Evolutionary conservation across 2,113 vertebrate genomes (phyloP), one percentile per base, ranked within the genome.

Genomic region (Isichthys henryi): DNA sequence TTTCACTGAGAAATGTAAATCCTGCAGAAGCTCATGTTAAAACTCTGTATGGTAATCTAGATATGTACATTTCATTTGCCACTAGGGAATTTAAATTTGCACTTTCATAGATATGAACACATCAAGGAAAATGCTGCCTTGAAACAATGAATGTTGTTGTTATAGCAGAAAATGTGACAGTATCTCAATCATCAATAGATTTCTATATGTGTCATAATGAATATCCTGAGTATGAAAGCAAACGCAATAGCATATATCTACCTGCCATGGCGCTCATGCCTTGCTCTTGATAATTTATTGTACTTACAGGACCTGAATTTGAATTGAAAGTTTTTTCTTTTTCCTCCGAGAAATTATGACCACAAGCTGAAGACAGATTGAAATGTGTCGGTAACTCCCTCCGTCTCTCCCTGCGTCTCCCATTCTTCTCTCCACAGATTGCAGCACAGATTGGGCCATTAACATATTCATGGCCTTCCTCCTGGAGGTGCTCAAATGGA

Each of bases 391-490:
- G 90, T 91, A 91, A 86, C 90, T 88, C 89, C 91, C 90, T 86
- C 87, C 62, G 80, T 89, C 90, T 88, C 89, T 88, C 90, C 84
- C 87, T n/a, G 35, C 19, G 89, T 87, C 85, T 83, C 88, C 88
- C 90, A 77, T 88, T 88, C 90, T 87, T 62, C 74, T 89, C 89
- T 90, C 31, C 88, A 87, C 92, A 93, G 92, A 93, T 92, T 91
- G 91, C 88, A 89, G 90, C 92, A 90, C 91, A 92, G 93, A 92
- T 91, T 91, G 93, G 91, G 83, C 88, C 70, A 90, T 91, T 93
- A 93, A 90, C 91, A 90, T 93, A 92, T 93, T 93, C 90, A 92
- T 89, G 90, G 70, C 89, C 66, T 90, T 82, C 19, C 53, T 90
- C 86, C 50, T 50, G 46, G 88, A 88, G 88, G 70, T 77, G 56